phyloP scores from a whole-genome alignment of 1,140 invertebrate genomes.

The Leptonema lineaticorne region DNA sequence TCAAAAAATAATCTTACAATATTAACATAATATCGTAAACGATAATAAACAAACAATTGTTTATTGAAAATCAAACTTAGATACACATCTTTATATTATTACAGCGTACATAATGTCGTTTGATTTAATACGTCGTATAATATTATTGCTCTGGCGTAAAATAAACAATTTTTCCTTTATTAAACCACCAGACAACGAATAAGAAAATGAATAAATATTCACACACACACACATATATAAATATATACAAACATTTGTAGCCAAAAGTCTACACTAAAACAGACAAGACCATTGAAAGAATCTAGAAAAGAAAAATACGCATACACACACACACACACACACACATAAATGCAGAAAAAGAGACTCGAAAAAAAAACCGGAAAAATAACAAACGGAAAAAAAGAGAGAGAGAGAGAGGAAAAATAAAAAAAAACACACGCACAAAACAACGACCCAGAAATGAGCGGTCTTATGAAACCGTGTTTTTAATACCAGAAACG shows the following conservation, averaged over 20 bases:
- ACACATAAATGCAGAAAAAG: background rate
- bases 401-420: background rate
- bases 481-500: conserved; percentile 27
- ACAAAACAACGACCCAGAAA: background rate
- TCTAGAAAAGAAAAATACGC: background rate
- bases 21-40: no score
- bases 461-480: conserved; percentile 23
- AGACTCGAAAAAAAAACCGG: background rate
- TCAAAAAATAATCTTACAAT: no score
- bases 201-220: background rate
- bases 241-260: background rate
- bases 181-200: background rate
- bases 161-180: background rate
- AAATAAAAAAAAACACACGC: background rate
- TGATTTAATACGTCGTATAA: no score
- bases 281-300: background rate
- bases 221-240: background rate
- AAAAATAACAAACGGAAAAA: background rate
- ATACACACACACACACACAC: no score
- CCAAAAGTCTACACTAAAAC: background rate
- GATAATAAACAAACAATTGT: no score
- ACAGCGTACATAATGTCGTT: no score
- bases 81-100: no score
- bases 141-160: background rate
- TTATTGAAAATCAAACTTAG: no score